Percentiles rank a stretch among this genome's conserved stretches.
These are phyloP conservation scores for Lepidocyrtinus sp. DNA, from an alignment of 2,888 invertebrate genomes.

Conservation along the genomic window DNA sequence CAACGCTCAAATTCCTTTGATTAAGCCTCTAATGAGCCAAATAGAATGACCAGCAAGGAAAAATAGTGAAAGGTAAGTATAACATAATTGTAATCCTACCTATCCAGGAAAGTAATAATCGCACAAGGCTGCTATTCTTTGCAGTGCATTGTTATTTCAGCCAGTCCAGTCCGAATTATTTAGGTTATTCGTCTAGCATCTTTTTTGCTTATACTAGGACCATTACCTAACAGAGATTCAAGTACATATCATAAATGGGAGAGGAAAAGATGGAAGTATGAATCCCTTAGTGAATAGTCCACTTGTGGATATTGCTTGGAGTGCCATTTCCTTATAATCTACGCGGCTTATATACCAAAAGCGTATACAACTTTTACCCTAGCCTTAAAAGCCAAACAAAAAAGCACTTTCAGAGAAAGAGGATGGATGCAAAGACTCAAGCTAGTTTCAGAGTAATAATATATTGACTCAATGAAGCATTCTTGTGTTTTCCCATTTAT, in stretches of 20 bases:
- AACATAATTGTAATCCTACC: neutral
- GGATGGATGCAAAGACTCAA: neutral
- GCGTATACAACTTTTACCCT: neutral
- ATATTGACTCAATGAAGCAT: slow-evolving; percentile 54
- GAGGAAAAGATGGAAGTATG: neutral
- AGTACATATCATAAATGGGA: neutral
- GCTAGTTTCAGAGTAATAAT: slow-evolving; percentile 16
- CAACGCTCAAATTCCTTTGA: neutral
- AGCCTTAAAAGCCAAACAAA: neutral
- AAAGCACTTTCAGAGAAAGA: slow-evolving; percentile 2
- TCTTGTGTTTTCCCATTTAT: slow-evolving; percentile 39
- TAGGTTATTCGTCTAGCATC: neutral
- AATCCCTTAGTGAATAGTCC: slow-evolving; percentile 36
- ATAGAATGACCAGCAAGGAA: neutral
- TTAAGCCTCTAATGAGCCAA: neutral
- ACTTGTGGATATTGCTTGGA: slow-evolving; percentile 44
- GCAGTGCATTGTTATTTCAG: neutral
- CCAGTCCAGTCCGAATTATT: neutral
- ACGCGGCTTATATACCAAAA: neutral
- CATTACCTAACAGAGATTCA: neutral
- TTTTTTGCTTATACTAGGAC: neutral
- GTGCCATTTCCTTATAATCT: slow-evolving; percentile 9
- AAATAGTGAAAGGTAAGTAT: neutral
- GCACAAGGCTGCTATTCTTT: neutral
- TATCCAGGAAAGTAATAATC: neutral